Evolutionary conservation across 2,113 vertebrate genomes (phyloP).

Genomic region (Callocephalon fimbriatum): DNA sequence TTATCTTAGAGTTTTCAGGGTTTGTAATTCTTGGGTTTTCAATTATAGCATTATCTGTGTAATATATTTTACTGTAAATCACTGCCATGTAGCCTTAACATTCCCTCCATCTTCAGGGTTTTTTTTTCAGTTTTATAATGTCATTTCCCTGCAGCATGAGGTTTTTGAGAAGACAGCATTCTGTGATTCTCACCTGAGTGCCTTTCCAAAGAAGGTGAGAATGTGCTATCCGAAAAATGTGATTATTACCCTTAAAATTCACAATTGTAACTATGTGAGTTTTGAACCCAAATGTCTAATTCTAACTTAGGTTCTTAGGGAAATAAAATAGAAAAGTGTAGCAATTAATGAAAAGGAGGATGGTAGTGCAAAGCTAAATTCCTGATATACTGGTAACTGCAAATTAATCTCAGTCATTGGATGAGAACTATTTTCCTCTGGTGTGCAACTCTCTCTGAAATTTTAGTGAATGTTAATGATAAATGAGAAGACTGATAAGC

Average conservation of each 20-base stretch:
- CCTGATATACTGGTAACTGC: neutral
- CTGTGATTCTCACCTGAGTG: neutral
- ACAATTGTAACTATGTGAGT: neutral
- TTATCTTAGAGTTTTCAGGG: neutral
- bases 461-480: neutral
- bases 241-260: neutral
- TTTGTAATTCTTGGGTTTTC: neutral
- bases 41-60: neutral
- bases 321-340: neutral
- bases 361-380: neutral
- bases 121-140: neutral
- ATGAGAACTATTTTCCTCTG: neutral
- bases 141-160: neutral
- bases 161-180: neutral
- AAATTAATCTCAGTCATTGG: slow-evolving; percentile 15
- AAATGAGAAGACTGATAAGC: neutral
- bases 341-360: neutral
- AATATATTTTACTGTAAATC: neutral
- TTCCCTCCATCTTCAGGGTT: neutral
- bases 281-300: neutral
- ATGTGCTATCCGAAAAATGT: neutral
- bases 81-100: neutral
- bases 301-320: neutral
- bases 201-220: neutral
- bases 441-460: neutral